A percentile compares a stretch with the other conserved stretches of the same genome.
Conservation (phyloP, 2,797 vertebrate species). For the Coilia nasus region DNA sequence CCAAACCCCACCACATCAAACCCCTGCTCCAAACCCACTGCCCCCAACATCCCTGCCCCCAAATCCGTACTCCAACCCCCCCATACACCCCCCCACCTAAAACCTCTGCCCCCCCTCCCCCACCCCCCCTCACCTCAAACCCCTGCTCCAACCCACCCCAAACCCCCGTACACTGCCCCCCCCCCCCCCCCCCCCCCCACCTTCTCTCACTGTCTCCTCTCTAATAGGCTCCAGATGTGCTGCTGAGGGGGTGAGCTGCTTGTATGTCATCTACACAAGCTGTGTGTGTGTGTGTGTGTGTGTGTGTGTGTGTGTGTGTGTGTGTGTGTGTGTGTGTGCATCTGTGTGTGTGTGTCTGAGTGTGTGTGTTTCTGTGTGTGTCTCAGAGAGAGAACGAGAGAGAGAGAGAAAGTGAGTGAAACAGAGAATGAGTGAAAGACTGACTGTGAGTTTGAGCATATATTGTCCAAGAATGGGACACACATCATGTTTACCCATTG, state of each 20-base stretch:
- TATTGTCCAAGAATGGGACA: not conserved
- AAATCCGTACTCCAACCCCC: too few relatives aligned
- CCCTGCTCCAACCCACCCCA: constrained; percentile 40
- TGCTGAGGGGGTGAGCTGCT: constrained; percentile 67
- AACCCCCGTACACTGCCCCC: too few relatives aligned
- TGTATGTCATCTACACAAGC: constrained; percentile 72
- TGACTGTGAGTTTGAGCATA: not conserved
- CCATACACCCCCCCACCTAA: constrained; percentile 55
- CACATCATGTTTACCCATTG: not conserved
- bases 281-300: constrained; percentile 33
- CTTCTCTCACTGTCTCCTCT: constrained; percentile 77
- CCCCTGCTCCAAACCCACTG: too few relatives aligned
- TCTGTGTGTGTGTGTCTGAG: constrained; percentile 18
- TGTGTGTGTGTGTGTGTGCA: not conserved
- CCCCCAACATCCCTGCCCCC: too few relatives aligned
- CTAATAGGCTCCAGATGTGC: constrained; percentile 83
- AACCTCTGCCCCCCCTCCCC: too few relatives aligned
- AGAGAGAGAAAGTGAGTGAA: constrained; percentile 15
- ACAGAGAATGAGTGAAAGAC: constrained; percentile 18
- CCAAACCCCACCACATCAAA: too few relatives aligned
- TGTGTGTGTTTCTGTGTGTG: constrained; percentile 20
- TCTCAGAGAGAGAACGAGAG: constrained; percentile 25
- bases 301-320: not conserved
- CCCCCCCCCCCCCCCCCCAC: constrained; percentile 60
- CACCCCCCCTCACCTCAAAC: constrained; percentile 58